Percentiles rank a stretch among this genome's conserved stretches.
These are phyloP conservation scores for Hozukius guyotensis DNA, from an alignment of 2,797 vertebrate genomes.

Conservation along the genomic window DNA sequence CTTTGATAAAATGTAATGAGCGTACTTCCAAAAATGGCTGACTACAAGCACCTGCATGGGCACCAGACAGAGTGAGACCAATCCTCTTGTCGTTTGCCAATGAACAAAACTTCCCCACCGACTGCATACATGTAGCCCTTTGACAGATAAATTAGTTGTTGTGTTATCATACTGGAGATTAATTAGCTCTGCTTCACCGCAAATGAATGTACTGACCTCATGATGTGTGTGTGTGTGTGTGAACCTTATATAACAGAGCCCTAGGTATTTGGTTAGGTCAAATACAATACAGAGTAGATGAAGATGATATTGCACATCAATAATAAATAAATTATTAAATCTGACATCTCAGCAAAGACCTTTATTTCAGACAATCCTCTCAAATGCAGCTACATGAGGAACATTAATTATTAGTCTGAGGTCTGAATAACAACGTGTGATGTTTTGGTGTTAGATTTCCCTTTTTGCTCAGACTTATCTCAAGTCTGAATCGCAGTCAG, in stretches of 20 bases:
- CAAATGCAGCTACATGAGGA: conserved; percentile 23
- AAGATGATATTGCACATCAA: background rate
- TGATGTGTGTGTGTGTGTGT: background rate
- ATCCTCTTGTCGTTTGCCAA: background rate
- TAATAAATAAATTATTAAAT: conserved; percentile 4
- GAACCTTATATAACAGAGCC: background rate
- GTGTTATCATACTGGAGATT: background rate
- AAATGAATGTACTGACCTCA: conserved; percentile 19
- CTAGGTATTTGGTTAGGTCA: background rate
- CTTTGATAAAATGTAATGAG: background rate
- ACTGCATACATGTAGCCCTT: background rate
- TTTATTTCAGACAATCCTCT: conserved; percentile 33
- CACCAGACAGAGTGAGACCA: background rate
- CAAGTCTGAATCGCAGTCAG: conserved; percentile 50
- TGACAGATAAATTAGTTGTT: background rate
- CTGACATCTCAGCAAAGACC: conserved; percentile 28
- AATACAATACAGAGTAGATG: conserved; percentile 10
- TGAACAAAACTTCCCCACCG: background rate
- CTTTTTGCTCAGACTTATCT: background rate
- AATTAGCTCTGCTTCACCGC: conserved; percentile 4
- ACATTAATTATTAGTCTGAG: conserved; percentile 9
- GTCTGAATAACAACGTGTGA: conserved; percentile 11
- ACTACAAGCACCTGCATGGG: background rate
- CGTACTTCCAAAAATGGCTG: background rate
- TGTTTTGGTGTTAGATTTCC: conserved; percentile 13